These are phyloP conservation scores for Anodontia alba DNA, from an alignment of 2,888 invertebrate genomes.

Conservation along the genomic window DNA sequence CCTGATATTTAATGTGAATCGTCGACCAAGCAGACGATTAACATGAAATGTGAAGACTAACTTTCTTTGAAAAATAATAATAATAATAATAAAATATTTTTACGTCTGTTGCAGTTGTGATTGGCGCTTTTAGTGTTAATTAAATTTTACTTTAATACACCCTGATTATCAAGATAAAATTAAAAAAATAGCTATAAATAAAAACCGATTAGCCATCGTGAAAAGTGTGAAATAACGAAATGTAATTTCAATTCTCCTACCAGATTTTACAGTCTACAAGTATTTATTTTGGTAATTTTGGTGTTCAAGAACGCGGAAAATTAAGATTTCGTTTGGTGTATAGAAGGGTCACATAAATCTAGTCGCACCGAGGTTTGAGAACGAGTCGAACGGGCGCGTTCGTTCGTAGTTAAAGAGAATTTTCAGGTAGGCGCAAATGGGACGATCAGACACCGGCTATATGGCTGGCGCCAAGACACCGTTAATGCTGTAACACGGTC, in stretches of 20 bases:
- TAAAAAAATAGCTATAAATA: not conserved
- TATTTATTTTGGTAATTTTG: constrained; percentile 31
- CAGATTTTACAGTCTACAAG: not conserved
- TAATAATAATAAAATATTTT: no score
- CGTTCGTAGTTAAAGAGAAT: constrained; percentile 3
- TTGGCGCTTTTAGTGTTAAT: no score
- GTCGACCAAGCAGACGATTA: no score
- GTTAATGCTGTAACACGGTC: not conserved
- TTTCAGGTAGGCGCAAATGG: constrained; percentile 10
- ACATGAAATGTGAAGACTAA: no score
- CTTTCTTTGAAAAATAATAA: no score
- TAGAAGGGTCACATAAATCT: not conserved
- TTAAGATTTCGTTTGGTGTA: constrained; percentile 15
- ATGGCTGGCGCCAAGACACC: not conserved
- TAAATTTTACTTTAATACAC: not conserved
- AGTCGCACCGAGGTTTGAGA: not conserved
- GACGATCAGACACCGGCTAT: not conserved
- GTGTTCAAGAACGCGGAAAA: constrained; percentile 41
- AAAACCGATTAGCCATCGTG: not conserved
- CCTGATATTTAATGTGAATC: no score
- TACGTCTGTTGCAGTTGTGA: no score
- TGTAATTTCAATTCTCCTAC: constrained; percentile 1
- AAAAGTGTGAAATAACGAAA: not conserved
- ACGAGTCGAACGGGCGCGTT: not conserved
- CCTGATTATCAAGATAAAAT: not conserved